Evolutionary conservation across 2,888 invertebrate genomes (phyloP), one percentile per base, ranked within the genome.

Genomic region (Phaonia tiefii): DNA sequence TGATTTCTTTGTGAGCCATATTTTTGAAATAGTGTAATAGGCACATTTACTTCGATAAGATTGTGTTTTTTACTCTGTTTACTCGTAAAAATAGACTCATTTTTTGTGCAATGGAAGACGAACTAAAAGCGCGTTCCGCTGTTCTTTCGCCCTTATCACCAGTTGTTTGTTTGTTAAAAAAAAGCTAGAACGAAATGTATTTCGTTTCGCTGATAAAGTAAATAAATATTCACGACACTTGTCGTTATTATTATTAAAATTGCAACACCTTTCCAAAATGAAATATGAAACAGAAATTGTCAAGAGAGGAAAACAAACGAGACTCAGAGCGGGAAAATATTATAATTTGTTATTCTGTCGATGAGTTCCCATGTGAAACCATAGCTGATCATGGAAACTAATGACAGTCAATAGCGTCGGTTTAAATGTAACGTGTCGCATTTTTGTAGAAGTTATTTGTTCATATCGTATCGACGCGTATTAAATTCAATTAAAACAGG

Each of bases 361-460:
- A 1, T 44, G 44, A 44, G 42, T 69, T 69, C 39, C 63, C 63
- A 63, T 10, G 20, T 42, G 63, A 42, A 63, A 63, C 22, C 22
- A 11, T 22, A 63, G n/a, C 4, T 22, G 42, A 15, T 63, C 63
- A 17, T 15, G 66, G 22, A 49, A 37, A 46, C 60, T 13, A 2
- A 46, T 63, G 78, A 56, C 72, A 78, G 78, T 81, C 69, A 72
- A 72, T 78, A 72, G 69, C 11, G 54, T 31, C 65, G 71, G 22
- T 58, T 78, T 58, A 49, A 65, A n/a, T 69, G 20, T 63, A 81
- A 78, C 75, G 78, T 81, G 69, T 81, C 78, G 72, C 65, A 26
- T 75, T 79, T 54, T 44, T 56, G 46, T n/a, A 60, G 25, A 5
- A 8, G 4, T 31, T 42, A 20, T 37, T 63, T 51, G n/a, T 31